Evolutionary conservation across 2,888 invertebrate species (phyloP), one percentile per base, ranked within the genome.

Genomic region (Stenodera caucasica): DNA sequence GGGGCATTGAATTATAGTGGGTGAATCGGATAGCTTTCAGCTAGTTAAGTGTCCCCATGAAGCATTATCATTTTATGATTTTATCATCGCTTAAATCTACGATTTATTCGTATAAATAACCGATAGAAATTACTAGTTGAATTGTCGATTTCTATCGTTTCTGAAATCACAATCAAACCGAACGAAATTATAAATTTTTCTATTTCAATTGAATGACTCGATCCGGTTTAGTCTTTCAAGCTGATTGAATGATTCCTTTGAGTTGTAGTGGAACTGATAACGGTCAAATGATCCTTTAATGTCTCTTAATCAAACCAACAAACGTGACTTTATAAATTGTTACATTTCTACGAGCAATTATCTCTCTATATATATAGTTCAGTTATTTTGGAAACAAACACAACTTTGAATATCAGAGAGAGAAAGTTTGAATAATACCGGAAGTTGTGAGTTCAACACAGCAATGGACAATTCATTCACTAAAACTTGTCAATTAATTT

Each of bases 191-290:
- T 40, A 18, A 40, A 40, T 40, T 15, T 4, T 37, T 2, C 4
- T 8, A 37, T 18, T 18, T 40, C 11, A 40, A 11, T 18, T 9
- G 37, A 40, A 40, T n/a, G 37, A 18, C 15, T 40, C 37, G 51
- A 49, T 57, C 49, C 51, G 32, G 26, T 32, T 9, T 6, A 55
- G 29, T 12, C 32, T 63, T 35, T 49, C 18, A 65, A 67, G 69
- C 65, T 70, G 68, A 70, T 72, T 68, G 68, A 66, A 65, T 61
- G 65, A 57, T 62, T 68, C 69, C 70, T 70, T 70, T 67, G 70
- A 70, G 66, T 69, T 62, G 57, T 64, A 60, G 65, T 58, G 58
- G 56, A 18, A 57, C 62, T 64, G 66, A 66, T 66, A 67, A 64
- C 65, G 66, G 69, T 72, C 70, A 72, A 72, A 66, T 35, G 40